Evolutionary conservation across 1,140 invertebrate species (phyloP).

Genomic region (Araneus ventricosus): DNA sequence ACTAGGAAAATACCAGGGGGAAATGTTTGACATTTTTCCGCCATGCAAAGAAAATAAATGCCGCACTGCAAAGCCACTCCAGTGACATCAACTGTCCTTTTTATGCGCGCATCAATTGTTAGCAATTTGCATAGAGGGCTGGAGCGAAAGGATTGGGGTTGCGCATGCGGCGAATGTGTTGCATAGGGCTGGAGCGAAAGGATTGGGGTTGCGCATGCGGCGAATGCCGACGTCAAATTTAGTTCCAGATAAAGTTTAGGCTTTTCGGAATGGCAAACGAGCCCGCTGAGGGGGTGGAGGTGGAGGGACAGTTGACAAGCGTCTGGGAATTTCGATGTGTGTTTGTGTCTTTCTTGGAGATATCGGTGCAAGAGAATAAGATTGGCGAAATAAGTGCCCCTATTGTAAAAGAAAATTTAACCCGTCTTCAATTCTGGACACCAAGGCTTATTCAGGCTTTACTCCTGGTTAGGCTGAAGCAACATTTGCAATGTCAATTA

Average conservation of each 20-base stretch:
- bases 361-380: too few species aligned
- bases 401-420: too few species aligned
- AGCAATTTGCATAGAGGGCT: not conserved
- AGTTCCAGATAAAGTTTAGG: conserved; percentile 25
- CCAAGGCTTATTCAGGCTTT: too few species aligned
- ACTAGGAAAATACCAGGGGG: conserved; percentile 1
- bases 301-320: not conserved
- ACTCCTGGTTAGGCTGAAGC: too few species aligned
- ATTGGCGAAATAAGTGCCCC: too few species aligned
- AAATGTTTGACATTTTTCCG: conserved; percentile 34
- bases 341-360: too few species aligned
- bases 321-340: not conserved
- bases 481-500: too few species aligned
- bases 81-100: conserved; percentile 35
- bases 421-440: too few species aligned
- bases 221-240: conserved; percentile 20
- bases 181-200: too few species aligned
- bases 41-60: conserved; percentile 2
- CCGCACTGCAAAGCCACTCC: not conserved
- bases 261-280: conserved; percentile 36
- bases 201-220: not conserved
- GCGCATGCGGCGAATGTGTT: too few species aligned
- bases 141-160: not conserved
- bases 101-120: conserved; percentile 6
- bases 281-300: not conserved